A percentile compares a stretch with the other conserved stretches of the same genome.
Evolutionary conservation across 2,797 vertebrate species (phyloP).

Genomic region (Scarus forsteni): DNA sequence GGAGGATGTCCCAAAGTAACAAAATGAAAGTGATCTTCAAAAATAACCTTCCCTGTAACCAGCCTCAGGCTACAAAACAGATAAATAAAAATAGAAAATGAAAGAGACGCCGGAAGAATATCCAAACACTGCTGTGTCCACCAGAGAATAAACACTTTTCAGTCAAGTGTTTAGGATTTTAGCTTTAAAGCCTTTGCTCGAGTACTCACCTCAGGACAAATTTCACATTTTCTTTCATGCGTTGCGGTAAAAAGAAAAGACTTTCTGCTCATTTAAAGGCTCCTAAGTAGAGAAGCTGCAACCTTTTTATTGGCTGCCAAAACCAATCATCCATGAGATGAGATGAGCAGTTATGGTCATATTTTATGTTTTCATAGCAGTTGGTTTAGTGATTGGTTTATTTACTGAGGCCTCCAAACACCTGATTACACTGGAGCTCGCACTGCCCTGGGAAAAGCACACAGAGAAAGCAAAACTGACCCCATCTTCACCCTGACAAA

Average conservation of each 20-base stretch:
- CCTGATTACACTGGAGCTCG: too few species aligned
- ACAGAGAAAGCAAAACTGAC: not conserved
- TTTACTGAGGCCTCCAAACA: too few species aligned
- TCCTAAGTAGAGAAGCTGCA: not conserved
- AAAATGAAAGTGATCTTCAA: not conserved
- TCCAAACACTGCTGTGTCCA: not conserved
- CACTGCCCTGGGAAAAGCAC: too few species aligned
- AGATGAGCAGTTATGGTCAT: too few species aligned
- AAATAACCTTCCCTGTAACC: not conserved
- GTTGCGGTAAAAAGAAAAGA: slow-evolving; percentile 1
- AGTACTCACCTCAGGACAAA: not conserved
- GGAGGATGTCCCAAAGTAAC: not conserved
- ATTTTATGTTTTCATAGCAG: too few species aligned
- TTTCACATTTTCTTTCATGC: not conserved
- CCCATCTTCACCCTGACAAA: too few species aligned
- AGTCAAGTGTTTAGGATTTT: not conserved
- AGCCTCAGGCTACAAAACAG: not conserved
- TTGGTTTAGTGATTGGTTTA: too few species aligned
- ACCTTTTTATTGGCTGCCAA: too few species aligned
- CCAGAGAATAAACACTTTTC: slow-evolving; percentile 9
- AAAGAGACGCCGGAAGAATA: not conserved
- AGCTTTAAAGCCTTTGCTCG: not conserved
- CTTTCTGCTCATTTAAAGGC: not conserved
- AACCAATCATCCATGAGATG: too few species aligned
- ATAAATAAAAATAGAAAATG: not conserved